Evolutionary conservation across 2,888 invertebrate genomes (phyloP), one percentile per base, ranked within the genome.

Genomic region (Ochlodes sylvanus): DNA sequence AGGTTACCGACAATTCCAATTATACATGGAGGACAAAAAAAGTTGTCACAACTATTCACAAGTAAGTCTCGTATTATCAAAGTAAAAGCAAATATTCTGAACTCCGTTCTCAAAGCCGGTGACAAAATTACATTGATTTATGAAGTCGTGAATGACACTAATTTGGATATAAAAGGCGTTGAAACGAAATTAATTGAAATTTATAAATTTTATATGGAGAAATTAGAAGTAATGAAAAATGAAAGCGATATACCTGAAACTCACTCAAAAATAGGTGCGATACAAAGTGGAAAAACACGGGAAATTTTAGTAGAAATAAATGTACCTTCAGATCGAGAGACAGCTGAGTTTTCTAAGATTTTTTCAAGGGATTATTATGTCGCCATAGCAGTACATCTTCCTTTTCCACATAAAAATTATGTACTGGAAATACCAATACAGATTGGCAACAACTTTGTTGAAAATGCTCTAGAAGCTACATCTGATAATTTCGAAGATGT

Each of bases 51-150:
- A 57, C 68, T 72, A 19, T 77, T 77, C 55, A 57, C 72, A 1
- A 70, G 62, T 12, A 73, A 71, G 9, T 70, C 76, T 0, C 73
- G 72, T 7, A 34, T 75, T 14, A 63, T 78, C 2, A 69, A 73
- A 42, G 56, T 77, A 10, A 77, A 73, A 72, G 76, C 77, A 9
- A 67, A 66, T 7, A 71, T 78, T 10, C 52, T 69, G 10, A 73
- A 70, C 21, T 75, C 73, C 10, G 72, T 77, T 3, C 32, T 77
- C 5, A 63, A 62, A 34, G 68, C 70, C 17, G 74, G 73, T n/a
- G 74, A 70, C 9, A 73, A 47, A 47, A 61, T 78, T 0, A 58
- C 72, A 14, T 50, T 78, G 15, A 62, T 69, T 47, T 76, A 73
- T 50, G 76, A 76, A 70, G 64, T 76, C 15, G 32, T 15, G 0